Percentiles rank a stretch among this genome's conserved stretches.
phyloP scores from a whole-genome alignment of 2,797 vertebrate species.

The Acrossocheilus wenchowensis region DNA sequence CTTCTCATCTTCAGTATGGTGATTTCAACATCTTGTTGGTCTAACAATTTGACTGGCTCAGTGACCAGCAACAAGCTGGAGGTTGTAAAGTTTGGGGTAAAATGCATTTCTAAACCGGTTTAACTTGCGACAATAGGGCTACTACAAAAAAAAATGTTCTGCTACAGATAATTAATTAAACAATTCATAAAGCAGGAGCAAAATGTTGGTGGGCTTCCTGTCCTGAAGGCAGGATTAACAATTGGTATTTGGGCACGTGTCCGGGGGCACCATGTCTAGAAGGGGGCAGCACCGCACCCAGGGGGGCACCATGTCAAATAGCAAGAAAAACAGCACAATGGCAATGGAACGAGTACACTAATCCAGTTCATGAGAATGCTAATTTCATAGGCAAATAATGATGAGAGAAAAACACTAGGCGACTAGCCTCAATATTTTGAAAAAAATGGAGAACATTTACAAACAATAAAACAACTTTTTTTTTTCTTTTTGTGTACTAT shows the following conservation, averaged over 20 bases:
- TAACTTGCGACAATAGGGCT: not conserved
- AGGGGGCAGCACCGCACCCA: not conserved
- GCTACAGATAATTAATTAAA: not conserved
- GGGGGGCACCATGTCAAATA: not conserved
- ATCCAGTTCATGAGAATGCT: not conserved
- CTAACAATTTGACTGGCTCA: constrained; percentile 54
- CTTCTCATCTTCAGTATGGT: constrained; percentile 59
- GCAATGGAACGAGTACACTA: not conserved
- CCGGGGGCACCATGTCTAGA: not conserved
- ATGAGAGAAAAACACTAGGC: not conserved
- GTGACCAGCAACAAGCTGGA: constrained; percentile 14
- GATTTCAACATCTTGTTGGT: constrained; percentile 60
- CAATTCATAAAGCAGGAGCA: not conserved
- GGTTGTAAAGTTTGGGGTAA: not conserved
- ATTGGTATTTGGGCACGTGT: not conserved
- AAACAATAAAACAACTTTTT: no score
- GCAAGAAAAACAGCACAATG: not conserved
- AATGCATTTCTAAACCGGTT: not conserved
- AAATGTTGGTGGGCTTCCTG: not conserved
- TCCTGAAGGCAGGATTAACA: not conserved
- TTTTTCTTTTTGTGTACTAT: no score
- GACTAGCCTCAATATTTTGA: not conserved
- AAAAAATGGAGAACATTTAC: no score
- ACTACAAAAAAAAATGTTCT: not conserved
- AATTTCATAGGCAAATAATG: not conserved